Conservation (phyloP, 2,888 invertebrate species). For the Oligia latruncula region DNA sequence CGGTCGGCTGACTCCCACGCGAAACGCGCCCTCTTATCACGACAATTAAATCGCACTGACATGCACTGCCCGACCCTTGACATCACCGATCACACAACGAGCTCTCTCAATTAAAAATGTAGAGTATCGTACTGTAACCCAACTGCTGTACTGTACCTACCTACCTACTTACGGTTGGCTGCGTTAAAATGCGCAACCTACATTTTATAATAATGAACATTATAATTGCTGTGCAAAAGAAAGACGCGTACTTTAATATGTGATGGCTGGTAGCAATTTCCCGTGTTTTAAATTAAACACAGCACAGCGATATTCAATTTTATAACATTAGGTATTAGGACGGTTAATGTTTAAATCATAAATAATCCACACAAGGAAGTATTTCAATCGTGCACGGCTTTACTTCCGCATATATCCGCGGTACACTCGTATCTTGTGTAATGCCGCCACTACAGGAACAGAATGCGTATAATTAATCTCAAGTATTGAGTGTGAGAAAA, state of each 20-base stretch:
- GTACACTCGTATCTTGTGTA: constrained; percentile 71
- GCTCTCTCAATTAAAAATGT: constrained; percentile 69
- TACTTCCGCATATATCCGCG: constrained; percentile 73
- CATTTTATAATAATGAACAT: constrained; percentile 43
- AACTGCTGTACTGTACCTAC: constrained; percentile 42
- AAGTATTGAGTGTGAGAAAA: constrained; percentile 83
- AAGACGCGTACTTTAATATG: constrained; percentile 7
- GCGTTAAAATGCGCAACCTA: constrained; percentile 34
- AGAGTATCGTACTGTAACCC: constrained; percentile 60
- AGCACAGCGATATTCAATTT: constrained; percentile 39
- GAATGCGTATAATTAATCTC: constrained; percentile 82
- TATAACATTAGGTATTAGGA: constrained; percentile 41
- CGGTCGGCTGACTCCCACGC: constrained; percentile 79
- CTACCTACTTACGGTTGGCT: constrained; percentile 24
- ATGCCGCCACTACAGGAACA: constrained; percentile 70
- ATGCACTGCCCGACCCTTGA: constrained; percentile 69
- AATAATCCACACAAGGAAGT: constrained; percentile 59
- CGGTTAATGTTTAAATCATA: constrained; percentile 34
- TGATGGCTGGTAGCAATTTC: constrained; percentile 23
- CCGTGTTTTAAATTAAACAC: constrained; percentile 31
- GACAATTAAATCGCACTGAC: constrained; percentile 84
- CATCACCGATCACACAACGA: constrained; percentile 73
- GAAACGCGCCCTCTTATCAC: constrained; percentile 77
- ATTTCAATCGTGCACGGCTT: constrained; percentile 60
- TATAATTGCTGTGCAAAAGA: constrained; percentile 34